phyloP scores from a whole-genome alignment of 1,140 invertebrate species.

The Drosophila seguyi region DNA sequence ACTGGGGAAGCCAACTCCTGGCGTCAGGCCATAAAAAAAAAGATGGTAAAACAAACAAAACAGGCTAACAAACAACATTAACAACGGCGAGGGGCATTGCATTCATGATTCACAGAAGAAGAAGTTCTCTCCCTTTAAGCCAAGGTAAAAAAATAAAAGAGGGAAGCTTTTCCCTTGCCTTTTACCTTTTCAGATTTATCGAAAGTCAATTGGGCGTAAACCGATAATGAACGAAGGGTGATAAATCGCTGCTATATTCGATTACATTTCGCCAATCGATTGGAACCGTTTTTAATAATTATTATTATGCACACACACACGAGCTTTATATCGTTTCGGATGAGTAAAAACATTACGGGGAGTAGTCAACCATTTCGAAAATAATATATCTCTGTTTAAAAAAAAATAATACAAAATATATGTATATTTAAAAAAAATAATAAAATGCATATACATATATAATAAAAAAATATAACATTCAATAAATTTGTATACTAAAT shows the following conservation, averaged over 20 bases:
- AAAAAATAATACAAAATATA: too few relatives aligned
- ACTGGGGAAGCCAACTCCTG: slow-evolving; percentile 30
- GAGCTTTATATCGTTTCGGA: neutral
- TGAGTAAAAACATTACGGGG: neutral
- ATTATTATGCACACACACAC: neutral
- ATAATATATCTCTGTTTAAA: too few relatives aligned
- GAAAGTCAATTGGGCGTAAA: slow-evolving; percentile 33
- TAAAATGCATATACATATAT: too few relatives aligned
- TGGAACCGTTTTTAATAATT: slow-evolving; percentile 1
- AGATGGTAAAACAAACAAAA: slow-evolving; percentile 40
- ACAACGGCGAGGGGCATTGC: neutral
- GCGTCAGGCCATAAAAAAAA: slow-evolving; percentile 38
- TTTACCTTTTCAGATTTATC: slow-evolving; percentile 21
- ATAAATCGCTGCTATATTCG: slow-evolving; percentile 15
- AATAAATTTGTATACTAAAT: too few relatives aligned
- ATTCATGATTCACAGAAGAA: too few relatives aligned
- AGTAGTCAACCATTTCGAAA: neutral
- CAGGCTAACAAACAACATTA: slow-evolving; percentile 29
- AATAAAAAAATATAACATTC: too few relatives aligned
- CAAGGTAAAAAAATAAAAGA: neutral
- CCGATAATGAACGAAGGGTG: slow-evolving; percentile 25
- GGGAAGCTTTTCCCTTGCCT: neutral
- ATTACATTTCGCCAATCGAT: slow-evolving; percentile 5
- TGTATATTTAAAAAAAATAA: too few relatives aligned
- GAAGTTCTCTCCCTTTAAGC: neutral